phyloP scores from a whole-genome alignment of 1,140 invertebrate genomes.

The Drosophila kohkoa region DNA sequence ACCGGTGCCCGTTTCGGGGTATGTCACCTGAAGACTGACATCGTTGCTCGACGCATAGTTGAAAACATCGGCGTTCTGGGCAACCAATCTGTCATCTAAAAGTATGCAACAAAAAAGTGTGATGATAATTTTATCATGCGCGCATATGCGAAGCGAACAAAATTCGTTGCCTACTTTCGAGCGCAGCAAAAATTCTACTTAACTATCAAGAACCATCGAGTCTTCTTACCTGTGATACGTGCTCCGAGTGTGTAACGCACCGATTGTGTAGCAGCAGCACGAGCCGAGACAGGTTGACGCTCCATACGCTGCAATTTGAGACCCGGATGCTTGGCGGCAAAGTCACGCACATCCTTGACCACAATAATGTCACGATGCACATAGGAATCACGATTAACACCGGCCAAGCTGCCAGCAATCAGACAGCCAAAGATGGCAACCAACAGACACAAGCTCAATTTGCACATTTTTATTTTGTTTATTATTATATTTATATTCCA shows the following conservation, averaged over 20 bases:
- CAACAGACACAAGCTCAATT: conserved; percentile 60
- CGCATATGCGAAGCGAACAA: neutral
- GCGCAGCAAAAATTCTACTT: neutral
- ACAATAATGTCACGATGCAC: conserved; percentile 52
- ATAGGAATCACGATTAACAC: neutral
- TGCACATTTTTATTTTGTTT: conserved; percentile 49
- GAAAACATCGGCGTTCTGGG: conserved; percentile 66
- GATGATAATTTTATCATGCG: no score
- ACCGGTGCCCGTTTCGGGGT: conserved; percentile 65
- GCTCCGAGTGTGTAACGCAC: conserved; percentile 70
- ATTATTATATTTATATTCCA: neutral
- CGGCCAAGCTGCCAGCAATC: conserved; percentile 41
- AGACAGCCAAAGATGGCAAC: conserved; percentile 61
- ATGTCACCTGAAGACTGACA: conserved; percentile 71
- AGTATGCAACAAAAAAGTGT: conserved; percentile 52
- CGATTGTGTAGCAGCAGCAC: conserved; percentile 1
- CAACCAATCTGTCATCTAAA: conserved; percentile 74
- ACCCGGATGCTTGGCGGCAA: conserved; percentile 64
- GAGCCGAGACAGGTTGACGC: conserved; percentile 26
- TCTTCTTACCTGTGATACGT: conserved; percentile 61
- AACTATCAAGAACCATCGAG: neutral
- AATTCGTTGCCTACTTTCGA: conserved; percentile 21
- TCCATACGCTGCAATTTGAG: conserved; percentile 51
- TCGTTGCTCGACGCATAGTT: conserved; percentile 59
- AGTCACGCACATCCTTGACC: conserved; percentile 66